These are phyloP conservation scores for Cryptotis parvus DNA, from an alignment of 2,113 vertebrate genomes.

Conservation along the genomic window DNA sequence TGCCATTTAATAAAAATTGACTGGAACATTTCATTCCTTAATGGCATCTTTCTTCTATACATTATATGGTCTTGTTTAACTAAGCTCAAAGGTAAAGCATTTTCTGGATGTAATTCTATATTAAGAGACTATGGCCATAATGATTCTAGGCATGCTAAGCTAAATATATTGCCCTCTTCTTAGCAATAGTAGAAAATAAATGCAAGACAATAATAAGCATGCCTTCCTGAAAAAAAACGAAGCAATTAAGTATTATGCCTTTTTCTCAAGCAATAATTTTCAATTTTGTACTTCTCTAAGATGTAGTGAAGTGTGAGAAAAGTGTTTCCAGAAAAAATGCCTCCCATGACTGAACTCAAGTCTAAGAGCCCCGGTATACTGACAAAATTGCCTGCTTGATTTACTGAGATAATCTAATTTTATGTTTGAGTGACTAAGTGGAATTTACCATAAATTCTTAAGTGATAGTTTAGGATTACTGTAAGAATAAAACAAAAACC, in stretches of 20 bases:
- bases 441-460: conserved; percentile 18
- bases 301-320: background rate
- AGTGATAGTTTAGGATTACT: background rate
- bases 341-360: background rate
- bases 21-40: background rate
- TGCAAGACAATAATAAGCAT: background rate
- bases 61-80: background rate
- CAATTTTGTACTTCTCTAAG: background rate
- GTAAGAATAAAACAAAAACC: background rate
- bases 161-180: conserved; percentile 8
- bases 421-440: conserved; percentile 9
- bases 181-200: conserved; percentile 57
- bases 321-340: background rate
- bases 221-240: conserved; percentile 41
- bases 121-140: conserved; percentile 29
- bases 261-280: conserved; percentile 30
- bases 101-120: conserved; percentile 41
- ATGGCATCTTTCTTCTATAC: background rate
- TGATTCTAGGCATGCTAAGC: conserved; percentile 30
- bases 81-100: background rate
- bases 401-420: conserved; percentile 43
- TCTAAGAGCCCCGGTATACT: background rate
- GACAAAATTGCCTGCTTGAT: background rate
- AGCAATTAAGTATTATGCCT: background rate
- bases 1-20: conserved; percentile 5